Evolutionary conservation across 2,113 vertebrate genomes (phyloP).

Genomic region (Elgaria multicarinata): DNA sequence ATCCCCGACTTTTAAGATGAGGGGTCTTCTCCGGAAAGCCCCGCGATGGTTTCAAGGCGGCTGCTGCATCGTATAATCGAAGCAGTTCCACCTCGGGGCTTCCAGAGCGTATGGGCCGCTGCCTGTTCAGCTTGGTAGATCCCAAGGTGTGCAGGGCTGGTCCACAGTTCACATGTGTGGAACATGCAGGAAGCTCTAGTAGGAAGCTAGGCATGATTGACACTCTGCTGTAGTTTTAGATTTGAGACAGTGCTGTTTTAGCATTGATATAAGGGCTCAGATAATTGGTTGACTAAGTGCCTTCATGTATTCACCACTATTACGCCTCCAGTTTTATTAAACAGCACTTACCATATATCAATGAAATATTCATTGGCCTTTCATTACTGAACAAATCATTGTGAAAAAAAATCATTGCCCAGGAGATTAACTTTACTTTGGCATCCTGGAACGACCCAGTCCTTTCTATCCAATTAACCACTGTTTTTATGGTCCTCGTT

Average conservation of each 20-base stretch:
- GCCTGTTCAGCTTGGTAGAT: too few relatives aligned
- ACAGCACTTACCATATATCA: conserved; percentile 79
- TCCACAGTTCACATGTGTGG: background rate
- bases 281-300: conserved; percentile 75
- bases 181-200: background rate
- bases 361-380: conserved; percentile 84
- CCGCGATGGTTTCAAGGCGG: too few relatives aligned
- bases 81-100: too few relatives aligned
- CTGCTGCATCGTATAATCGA: too few relatives aligned
- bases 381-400: conserved; percentile 76
- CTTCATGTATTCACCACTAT: conserved; percentile 74
- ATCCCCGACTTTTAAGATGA: too few relatives aligned
- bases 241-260: conserved; percentile 63
- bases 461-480: conserved; percentile 74
- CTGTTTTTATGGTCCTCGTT: conserved; percentile 71
- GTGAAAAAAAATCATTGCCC: conserved; percentile 68
- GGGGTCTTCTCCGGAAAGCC: too few relatives aligned
- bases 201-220: background rate
- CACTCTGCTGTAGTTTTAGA: conserved; percentile 37
- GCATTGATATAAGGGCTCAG: conserved; percentile 59
- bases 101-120: too few relatives aligned
- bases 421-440: conserved; percentile 75
- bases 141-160: background rate
- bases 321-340: conserved; percentile 79
- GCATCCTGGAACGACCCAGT: conserved; percentile 67